Evolutionary conservation across 92 coral and sea anemone genomes (phyloP).

Genomic region (Palythoa heliodiscus): DNA sequence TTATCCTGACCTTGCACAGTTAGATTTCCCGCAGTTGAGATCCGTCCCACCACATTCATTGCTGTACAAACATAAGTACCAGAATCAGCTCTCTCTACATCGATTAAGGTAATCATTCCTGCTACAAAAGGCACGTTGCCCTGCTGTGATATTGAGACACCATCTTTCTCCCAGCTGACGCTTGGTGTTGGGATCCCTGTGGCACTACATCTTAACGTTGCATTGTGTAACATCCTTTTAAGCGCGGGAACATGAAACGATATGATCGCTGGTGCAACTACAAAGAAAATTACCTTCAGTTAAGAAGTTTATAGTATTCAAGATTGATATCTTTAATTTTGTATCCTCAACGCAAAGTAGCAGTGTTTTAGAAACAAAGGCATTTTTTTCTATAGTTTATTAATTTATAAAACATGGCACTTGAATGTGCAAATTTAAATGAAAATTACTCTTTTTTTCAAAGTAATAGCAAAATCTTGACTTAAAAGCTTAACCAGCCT

Average conservation of each 20-base stretch:
- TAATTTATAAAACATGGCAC: too few species aligned
- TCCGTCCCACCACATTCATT: conserved; percentile 71
- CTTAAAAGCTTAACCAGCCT: too few species aligned
- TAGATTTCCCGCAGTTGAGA: conserved; percentile 51
- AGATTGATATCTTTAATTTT: too few species aligned
- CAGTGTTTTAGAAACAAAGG: too few species aligned
- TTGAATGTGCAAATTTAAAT: too few species aligned
- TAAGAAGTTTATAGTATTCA: not conserved
- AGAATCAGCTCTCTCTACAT: conserved; percentile 54
- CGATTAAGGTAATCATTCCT: conserved; percentile 53
- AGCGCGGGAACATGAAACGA: conserved; percentile 66
- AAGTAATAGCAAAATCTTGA: too few species aligned
- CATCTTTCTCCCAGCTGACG: conserved; percentile 72
- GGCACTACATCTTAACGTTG: conserved; percentile 64
- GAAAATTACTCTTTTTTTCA: too few species aligned
- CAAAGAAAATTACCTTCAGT: not conserved
- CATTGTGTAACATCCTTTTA: conserved; percentile 57
- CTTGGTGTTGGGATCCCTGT: conserved; percentile 79
- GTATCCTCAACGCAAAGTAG: too few species aligned
- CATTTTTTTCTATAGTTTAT: too few species aligned
- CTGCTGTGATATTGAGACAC: conserved; percentile 32
- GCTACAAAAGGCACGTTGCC: conserved; percentile 44
- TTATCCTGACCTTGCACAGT: conserved; percentile 79
- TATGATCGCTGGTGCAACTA: conserved; percentile 77
- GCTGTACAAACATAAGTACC: conserved; percentile 81